Base-by-base conservation (phyloP, 2,113 vertebrate species). In the Indicator indicator region DNA sequence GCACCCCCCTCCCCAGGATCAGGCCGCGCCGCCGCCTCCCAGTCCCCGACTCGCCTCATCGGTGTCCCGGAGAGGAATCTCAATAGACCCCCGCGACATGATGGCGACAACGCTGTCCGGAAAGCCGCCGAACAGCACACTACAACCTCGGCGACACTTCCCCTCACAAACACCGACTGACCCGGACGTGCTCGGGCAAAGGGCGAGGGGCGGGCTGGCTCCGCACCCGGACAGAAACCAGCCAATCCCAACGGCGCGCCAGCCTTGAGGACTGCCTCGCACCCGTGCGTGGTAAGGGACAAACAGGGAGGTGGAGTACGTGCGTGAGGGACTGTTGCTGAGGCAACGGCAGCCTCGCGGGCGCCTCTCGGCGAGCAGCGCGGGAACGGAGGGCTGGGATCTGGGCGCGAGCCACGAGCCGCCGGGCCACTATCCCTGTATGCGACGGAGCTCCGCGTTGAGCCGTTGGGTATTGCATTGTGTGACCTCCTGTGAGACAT, bases 51-150 rank as follows among this genome's bases (percentile, higher is more conserved):
- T 95, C 88, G 32, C 95, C 95, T 96, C 95, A 48, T 96, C 94
- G 8, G 95, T 96, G 67, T 96, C 95, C 94, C 95, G 90, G 12
- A 96, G 94, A 15, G 95, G 95, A 78, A 96, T 96, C 92, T 96
- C 95, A 11, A 96, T 95, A 42, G 95, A 95, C 8, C 95, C 95
- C 67, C 95, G 95, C 82, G 94, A 96, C 95, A 96, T 96, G 54
- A 23, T 64, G 74, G 74, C 88, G 40, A 54, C 80, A 15, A 6
- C 21, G 7, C 59, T 12, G 33, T 10, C 71, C 78, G 9, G 75
- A 23, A 17, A 5, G 33, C 30, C 3, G 16, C 80, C 14, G 16
- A 56, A 30, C 55, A 24, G 10, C 23, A 56, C 59, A 12, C 70
- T 23, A 5, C 30, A 6, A 5, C 56, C 48, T 4, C 28, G 9